Evolutionary conservation across 1,140 invertebrate species (phyloP).

Genomic region (Dolichoris vasculosae): DNA sequence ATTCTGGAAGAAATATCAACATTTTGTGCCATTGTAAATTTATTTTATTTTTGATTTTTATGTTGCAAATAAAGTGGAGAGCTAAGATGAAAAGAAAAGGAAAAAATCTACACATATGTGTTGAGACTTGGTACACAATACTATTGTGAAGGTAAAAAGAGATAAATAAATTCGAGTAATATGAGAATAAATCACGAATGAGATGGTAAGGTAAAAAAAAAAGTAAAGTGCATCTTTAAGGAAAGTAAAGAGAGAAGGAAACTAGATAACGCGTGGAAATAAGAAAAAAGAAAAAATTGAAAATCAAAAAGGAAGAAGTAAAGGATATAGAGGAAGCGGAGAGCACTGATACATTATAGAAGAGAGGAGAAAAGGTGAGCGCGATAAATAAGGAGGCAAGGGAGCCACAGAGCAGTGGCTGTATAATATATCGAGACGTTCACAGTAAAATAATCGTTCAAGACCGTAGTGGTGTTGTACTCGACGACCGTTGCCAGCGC

Average conservation of each 20-base stretch:
- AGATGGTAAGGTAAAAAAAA: slow-evolving; percentile 48
- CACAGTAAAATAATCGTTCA: slow-evolving; percentile 74
- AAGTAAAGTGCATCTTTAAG: slow-evolving; percentile 51
- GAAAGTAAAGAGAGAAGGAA: slow-evolving; percentile 28
- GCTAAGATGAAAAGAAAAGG: slow-evolving; percentile 4
- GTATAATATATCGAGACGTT: slow-evolving; percentile 42
- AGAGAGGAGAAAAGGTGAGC: slow-evolving; percentile 48
- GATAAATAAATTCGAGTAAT: slow-evolving; percentile 50
- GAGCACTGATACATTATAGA: slow-evolving; percentile 7
- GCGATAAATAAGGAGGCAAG: slow-evolving; percentile 53
- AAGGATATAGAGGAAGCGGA: slow-evolving; percentile 32
- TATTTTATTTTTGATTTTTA: not conserved
- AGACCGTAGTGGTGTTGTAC: slow-evolving; percentile 71
- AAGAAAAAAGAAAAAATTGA: slow-evolving; percentile 10
- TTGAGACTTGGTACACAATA: not conserved
- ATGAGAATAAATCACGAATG: slow-evolving; percentile 48
- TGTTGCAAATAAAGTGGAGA: not conserved
- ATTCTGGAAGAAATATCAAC: not conserved
- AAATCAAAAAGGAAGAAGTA: slow-evolving; percentile 3
- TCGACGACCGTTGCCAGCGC: slow-evolving; percentile 53
- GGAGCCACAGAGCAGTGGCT: slow-evolving; percentile 24
- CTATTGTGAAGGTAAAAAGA: slow-evolving; percentile 43
- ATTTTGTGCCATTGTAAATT: not conserved
- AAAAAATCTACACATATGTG: not conserved
- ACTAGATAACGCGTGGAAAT: slow-evolving; percentile 29